Evolutionary conservation across 2,888 invertebrate species (phyloP), one percentile per base, ranked within the genome.

Genomic region (Adelphocoris suturalis): DNA sequence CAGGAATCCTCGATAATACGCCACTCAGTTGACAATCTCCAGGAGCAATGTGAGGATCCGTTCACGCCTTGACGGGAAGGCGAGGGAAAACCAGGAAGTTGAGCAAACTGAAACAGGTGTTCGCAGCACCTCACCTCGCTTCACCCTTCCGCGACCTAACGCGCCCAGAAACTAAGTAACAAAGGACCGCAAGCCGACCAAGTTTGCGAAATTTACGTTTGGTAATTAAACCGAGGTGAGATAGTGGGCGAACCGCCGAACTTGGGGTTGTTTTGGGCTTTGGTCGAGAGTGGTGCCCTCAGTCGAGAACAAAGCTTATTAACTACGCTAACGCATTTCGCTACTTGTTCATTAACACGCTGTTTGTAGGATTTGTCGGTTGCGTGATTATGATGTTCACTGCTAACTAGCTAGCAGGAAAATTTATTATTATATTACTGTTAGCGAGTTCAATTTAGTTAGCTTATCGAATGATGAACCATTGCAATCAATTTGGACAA

Each of bases 151-250:
- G 37, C 37, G 37, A 37, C 37, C 37, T 37, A 37, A 37, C 37
- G 37, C 37, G 37, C 52, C 52, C 52, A 52, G 14, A 13, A 13
- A 52, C 52, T 52, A 52, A 52, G 52, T 52, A 52, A 52, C 52
- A 52, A 52, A 52, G 52, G 52, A 52, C 52, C 52, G 16, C 52
- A 52, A 52, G 52, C 12, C 52, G 52, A 52, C 52, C 13, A 52
- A 52, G 14, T 52, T 52, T 11, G 52, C 11, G 52, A 52, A 52
- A 52, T 52, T 52, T 52, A 52, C 52, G 52, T 52, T 52, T 52
- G 52, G 52, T 52, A 52, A 52, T 52, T 52, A 52, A 52, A 52
- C 52, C 52, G 52, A 52, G 52, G 52, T 52, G 52, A 52, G 52
- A 52, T 52, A 52, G 52, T 52, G 52, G 52, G 52, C 2, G 52